Percentiles rank a stretch among this genome's conserved stretches.
These are phyloP conservation scores for Steatocranus sp. DNA, from an alignment of 2,797 vertebrate genomes.

Conservation along the genomic window DNA sequence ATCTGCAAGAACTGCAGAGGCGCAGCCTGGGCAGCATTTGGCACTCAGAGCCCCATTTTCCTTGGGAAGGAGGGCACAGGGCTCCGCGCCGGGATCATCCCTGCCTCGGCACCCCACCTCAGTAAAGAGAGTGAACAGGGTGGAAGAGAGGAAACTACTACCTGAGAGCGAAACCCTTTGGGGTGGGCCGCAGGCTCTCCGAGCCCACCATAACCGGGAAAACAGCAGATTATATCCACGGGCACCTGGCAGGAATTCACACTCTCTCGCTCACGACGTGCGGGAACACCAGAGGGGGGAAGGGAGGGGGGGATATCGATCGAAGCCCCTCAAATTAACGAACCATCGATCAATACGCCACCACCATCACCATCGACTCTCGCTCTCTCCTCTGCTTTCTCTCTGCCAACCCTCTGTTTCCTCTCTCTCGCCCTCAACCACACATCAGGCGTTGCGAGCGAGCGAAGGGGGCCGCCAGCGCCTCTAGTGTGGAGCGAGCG, in stretches of 20 bases:
- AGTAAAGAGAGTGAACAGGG: slow-evolving; percentile 89
- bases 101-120: slow-evolving; percentile 69
- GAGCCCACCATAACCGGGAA: slow-evolving; percentile 76
- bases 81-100: slow-evolving; percentile 64
- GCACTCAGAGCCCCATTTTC: slow-evolving; percentile 63
- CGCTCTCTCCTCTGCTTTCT: slow-evolving; percentile 74
- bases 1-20: slow-evolving; percentile 69
- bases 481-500: slow-evolving; percentile 72
- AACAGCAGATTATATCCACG: slow-evolving; percentile 93
- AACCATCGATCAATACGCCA: slow-evolving; percentile 79
- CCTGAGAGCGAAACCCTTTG: slow-evolving; percentile 84
- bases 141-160: slow-evolving; percentile 88
- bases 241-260: slow-evolving; percentile 78
- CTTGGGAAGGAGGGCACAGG: slow-evolving; percentile 56
- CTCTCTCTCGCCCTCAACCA: slow-evolving; percentile 73
- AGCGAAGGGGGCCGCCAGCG: slow-evolving; percentile 69
- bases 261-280: slow-evolving; percentile 69
- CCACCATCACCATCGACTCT: slow-evolving; percentile 72
- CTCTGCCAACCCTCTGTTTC: slow-evolving; percentile 76
- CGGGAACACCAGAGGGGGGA: slow-evolving; percentile 67
- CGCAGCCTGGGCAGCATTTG: slow-evolving; percentile 62
- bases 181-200: slow-evolving; percentile 88
- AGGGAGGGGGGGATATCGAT: slow-evolving; percentile 67
- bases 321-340: slow-evolving; percentile 80
- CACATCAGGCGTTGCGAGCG: slow-evolving; percentile 64